Conservation (phyloP, 2,113 vertebrate species). For the Pseudorectes ferrugineus region DNA sequence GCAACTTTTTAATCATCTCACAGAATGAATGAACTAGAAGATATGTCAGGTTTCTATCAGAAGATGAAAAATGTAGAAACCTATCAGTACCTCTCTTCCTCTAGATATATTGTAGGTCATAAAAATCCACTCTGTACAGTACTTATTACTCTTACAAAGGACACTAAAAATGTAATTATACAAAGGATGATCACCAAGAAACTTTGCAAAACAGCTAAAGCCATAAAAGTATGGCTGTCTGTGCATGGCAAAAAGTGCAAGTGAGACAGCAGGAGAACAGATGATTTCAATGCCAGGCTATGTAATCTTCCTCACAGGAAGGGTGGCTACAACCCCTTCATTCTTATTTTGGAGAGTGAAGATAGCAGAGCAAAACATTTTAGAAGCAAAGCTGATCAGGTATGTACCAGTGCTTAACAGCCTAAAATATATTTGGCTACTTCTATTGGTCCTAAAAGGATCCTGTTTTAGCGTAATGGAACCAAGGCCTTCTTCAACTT, state of each 20-base stretch:
- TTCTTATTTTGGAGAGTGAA: not conserved
- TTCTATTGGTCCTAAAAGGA: not conserved
- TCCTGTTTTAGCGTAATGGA: not conserved
- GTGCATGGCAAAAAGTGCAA: not conserved
- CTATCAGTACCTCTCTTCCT: slow-evolving; percentile 32
- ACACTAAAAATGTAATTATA: slow-evolving; percentile 29
- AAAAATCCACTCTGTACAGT: not conserved
- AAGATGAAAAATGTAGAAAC: slow-evolving; percentile 45
- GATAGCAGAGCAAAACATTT: not conserved
- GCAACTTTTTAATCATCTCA: slow-evolving; percentile 59
- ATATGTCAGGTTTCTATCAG: slow-evolving; percentile 37
- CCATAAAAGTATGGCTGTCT: not conserved
- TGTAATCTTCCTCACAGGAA: not conserved
- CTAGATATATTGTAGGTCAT: not conserved
- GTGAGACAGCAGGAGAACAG: not conserved
- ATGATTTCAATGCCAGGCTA: not conserved
- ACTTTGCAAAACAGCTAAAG: not conserved
- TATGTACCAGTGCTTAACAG: not conserved
- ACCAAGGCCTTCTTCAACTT: not conserved
- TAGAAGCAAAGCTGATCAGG: not conserved
- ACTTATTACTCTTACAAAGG: slow-evolving; percentile 4
- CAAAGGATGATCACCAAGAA: not conserved
- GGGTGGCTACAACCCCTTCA: not conserved
- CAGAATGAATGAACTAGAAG: slow-evolving; percentile 34
- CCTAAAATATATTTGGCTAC: not conserved